Percentiles rank a stretch among this genome's conserved stretches.
Conservation (phyloP, 2,888 invertebrate genomes). For the Rapana venosa region DNA sequence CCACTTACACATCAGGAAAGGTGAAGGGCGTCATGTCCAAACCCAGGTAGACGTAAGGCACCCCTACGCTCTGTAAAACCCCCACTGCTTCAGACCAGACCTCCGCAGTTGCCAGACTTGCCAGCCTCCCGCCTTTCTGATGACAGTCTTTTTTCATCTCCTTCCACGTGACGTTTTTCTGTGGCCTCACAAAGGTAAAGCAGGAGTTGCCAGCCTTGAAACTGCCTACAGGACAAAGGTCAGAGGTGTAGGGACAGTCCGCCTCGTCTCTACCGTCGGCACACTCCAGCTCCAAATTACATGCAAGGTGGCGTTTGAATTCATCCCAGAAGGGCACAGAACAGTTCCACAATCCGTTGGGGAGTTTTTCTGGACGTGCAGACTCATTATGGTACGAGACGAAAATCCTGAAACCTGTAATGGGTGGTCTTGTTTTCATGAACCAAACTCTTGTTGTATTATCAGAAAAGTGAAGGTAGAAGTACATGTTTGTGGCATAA, state of each 20-base stretch:
- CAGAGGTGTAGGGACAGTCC: conserved; percentile 15
- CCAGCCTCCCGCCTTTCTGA: background rate
- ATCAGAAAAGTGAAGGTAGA: background rate
- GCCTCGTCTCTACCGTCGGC: background rate
- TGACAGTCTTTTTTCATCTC: background rate
- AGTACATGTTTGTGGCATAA: background rate
- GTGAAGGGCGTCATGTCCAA: background rate
- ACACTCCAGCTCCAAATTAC: background rate
- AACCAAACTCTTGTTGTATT: too few relatives aligned
- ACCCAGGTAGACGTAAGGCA: background rate
- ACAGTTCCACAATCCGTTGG: background rate
- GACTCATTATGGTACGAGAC: background rate
- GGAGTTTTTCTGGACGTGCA: background rate
- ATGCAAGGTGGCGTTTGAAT: background rate
- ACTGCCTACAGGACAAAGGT: background rate
- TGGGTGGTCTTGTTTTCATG: background rate
- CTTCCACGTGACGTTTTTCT: background rate
- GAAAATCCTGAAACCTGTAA: background rate
- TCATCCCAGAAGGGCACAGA: background rate
- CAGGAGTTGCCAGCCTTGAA: background rate
- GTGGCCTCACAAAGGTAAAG: background rate
- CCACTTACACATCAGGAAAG: background rate
- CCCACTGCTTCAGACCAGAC: background rate
- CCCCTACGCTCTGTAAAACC: background rate
- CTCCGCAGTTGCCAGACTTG: background rate